Evolutionary conservation across 1,140 invertebrate species (phyloP).

Genomic region (Saccostrea echinata): DNA sequence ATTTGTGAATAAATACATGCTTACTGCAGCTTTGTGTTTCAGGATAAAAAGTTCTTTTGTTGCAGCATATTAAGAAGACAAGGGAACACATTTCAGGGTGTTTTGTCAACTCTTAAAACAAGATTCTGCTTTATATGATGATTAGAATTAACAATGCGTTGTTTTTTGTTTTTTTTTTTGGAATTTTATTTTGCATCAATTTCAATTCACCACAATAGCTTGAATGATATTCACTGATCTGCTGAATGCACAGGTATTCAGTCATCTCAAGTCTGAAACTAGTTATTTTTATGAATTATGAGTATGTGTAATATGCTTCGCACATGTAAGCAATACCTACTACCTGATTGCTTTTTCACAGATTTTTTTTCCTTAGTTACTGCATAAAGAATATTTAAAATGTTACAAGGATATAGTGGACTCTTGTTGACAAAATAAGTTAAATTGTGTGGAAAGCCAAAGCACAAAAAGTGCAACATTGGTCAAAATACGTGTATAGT

Average conservation of each 20-base stretch:
- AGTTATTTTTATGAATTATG: background rate
- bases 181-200: background rate
- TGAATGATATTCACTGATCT: background rate
- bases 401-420: too few species aligned
- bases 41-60: background rate
- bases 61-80: background rate
- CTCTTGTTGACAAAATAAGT: too few species aligned
- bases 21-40: background rate
- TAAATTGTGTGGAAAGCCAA: too few species aligned
- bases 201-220: background rate
- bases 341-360: background rate
- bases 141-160: conserved; percentile 8
- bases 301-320: background rate
- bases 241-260: background rate
- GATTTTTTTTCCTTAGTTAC: too few species aligned
- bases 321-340: background rate
- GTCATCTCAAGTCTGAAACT: background rate
- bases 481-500: too few species aligned
- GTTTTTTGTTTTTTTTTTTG: background rate
- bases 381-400: too few species aligned
- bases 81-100: background rate
- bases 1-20: background rate
- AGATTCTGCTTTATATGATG: background rate
- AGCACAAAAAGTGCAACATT: too few species aligned
- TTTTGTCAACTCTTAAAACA: background rate